Conservation (phyloP, 2,888 invertebrate species). For the Stictocephala bisonia region DNA sequence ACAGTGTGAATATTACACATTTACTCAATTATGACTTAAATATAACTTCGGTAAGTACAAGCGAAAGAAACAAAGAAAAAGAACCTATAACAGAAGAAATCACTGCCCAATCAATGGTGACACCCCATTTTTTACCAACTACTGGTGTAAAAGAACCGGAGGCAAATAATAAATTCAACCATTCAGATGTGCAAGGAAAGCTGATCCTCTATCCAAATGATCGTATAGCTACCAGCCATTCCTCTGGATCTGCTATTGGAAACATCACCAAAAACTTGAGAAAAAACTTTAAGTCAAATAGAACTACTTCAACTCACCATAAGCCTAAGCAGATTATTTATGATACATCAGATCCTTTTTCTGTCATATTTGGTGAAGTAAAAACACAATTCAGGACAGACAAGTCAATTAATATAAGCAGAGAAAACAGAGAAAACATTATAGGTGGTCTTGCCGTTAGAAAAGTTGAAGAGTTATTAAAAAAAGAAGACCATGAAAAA, state of each 20-base stretch:
- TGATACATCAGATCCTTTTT: constrained; percentile 39
- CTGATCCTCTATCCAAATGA: constrained; percentile 21
- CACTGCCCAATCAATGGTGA: background rate
- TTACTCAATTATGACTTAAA: too few species aligned
- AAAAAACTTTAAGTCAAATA: constrained; percentile 9
- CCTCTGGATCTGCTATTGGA: background rate
- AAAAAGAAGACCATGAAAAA: constrained; percentile 18
- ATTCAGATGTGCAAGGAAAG: constrained; percentile 20
- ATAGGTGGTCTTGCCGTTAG: constrained; percentile 18
- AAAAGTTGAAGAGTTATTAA: constrained; percentile 7
- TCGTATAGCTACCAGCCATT: background rate
- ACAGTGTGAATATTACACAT: constrained; percentile 15
- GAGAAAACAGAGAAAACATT: constrained; percentile 27
- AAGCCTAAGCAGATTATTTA: constrained; percentile 32
- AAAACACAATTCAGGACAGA: constrained; percentile 38
- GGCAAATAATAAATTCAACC: background rate
- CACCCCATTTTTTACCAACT: background rate
- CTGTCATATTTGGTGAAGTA: constrained; percentile 43
- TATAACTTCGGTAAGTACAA: background rate
- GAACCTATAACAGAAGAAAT: background rate
- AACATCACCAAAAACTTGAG: constrained; percentile 22
- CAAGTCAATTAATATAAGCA: constrained; percentile 8
- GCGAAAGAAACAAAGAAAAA: background rate
- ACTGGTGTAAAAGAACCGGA: background rate
- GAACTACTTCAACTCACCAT: background rate